phyloP scores from a whole-genome alignment of 1,140 invertebrate species.

The Babylonia areolata region DNA sequence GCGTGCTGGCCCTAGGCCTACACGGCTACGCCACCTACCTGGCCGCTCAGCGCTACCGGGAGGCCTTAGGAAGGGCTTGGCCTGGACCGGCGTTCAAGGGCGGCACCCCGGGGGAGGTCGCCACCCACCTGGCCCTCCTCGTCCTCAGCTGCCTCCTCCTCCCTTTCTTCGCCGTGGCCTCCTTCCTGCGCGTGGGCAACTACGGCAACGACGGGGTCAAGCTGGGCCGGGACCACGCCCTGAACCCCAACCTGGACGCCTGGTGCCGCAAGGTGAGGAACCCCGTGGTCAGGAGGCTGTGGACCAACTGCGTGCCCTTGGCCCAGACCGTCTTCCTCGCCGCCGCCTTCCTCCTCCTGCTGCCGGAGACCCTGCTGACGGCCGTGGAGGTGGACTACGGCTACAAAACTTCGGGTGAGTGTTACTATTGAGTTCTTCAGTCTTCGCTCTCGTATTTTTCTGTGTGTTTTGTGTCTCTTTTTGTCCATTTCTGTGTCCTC shows the following conservation, averaged over 20 bases:
- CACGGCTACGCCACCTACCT: constrained; percentile 78
- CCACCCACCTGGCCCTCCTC: constrained; percentile 54
- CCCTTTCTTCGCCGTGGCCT: constrained; percentile 61
- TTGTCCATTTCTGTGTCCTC: too few species aligned
- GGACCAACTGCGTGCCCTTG: constrained; percentile 64
- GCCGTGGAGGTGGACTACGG: constrained; percentile 63
- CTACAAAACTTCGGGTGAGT: constrained; percentile 61
- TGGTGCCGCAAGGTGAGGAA: constrained; percentile 39
- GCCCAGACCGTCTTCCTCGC: constrained; percentile 63
- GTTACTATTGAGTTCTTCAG: not conserved
- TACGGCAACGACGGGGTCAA: constrained; percentile 68
- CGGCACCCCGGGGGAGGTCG: constrained; percentile 52
- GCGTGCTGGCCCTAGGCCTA: constrained; percentile 81
- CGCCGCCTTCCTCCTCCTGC: constrained; percentile 62
- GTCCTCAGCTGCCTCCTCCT: constrained; percentile 60
- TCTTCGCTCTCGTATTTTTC: not conserved
- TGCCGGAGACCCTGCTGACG: constrained; percentile 63
- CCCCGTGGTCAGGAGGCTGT: constrained; percentile 50
- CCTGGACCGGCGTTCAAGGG: constrained; percentile 45
- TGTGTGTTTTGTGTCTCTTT: too few species aligned
- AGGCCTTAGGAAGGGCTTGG: constrained; percentile 47
- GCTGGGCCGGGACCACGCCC: constrained; percentile 65
- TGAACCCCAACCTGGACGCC: constrained; percentile 47
- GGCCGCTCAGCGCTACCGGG: constrained; percentile 61
- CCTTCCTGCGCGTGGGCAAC: constrained; percentile 64